Percentiles rank a stretch among this genome's conserved stretches.
Conservation (phyloP, 2,113 vertebrate species). For the Eulemur rufifrons region DNA sequence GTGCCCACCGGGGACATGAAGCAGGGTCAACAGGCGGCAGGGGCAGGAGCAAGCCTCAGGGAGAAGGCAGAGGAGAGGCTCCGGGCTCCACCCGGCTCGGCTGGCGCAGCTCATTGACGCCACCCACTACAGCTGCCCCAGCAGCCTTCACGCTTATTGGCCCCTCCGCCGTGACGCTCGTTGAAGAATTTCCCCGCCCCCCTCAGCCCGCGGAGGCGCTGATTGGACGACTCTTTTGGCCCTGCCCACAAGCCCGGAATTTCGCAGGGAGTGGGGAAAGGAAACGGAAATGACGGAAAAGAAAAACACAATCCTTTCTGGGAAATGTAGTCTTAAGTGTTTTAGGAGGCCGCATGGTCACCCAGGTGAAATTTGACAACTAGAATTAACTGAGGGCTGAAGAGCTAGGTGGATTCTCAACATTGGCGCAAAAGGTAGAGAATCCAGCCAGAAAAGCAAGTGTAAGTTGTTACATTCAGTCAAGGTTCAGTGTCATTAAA, state of each 20-base stretch:
- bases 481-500: background rate
- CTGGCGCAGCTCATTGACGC: background rate
- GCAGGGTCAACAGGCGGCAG: background rate
- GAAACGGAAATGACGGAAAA: background rate
- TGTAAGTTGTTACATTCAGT: background rate
- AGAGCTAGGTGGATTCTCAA: too few species aligned
- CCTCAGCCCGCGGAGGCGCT: background rate
- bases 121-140: background rate
- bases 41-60: accelerated
- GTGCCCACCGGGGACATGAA: constrained; percentile 46
- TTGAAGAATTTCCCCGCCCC: background rate
- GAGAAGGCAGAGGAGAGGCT: accelerated
- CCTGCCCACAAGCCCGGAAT: constrained; percentile 34
- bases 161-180: background rate
- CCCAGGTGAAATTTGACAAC: background rate
- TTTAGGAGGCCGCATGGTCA: accelerated
- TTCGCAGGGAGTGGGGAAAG: accelerated
- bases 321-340: constrained; percentile 47
- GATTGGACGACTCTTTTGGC: background rate
- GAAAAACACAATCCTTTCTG: background rate
- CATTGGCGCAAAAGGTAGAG: background rate
- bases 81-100: accelerated
- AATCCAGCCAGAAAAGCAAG: background rate
- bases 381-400: too few species aligned
- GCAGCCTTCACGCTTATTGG: constrained; percentile 6